Evolutionary conservation across 1,140 invertebrate genomes (phyloP).

Genomic region (Brachionus asplanchnoidis): DNA sequence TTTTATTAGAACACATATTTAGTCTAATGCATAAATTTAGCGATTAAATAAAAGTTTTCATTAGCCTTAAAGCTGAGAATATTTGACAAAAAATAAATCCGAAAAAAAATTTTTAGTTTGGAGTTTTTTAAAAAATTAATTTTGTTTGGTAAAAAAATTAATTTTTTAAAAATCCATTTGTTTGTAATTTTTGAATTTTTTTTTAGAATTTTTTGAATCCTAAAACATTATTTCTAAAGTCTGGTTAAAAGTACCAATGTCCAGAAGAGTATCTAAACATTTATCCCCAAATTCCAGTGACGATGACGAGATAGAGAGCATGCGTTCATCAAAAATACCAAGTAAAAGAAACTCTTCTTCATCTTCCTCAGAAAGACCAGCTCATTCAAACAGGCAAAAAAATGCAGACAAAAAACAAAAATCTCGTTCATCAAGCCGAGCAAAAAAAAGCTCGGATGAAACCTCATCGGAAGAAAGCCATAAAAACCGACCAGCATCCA

Average conservation of each 20-base stretch:
- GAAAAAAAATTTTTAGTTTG: no score
- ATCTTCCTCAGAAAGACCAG: neutral
- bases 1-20: neutral
- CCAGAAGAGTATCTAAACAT: neutral
- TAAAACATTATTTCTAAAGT: no score
- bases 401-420: neutral
- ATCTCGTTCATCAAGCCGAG: neutral
- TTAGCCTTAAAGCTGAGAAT: neutral
- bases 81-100: neutral
- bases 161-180: neutral
- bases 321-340: neutral
- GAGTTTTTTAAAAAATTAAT: no score
- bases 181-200: no score
- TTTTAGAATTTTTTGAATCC: neutral
- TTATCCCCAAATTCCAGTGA: neutral
- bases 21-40: constrained; percentile 13
- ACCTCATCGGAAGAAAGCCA: neutral
- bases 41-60: neutral
- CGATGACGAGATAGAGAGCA: neutral
- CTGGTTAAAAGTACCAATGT: neutral
- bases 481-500: neutral
- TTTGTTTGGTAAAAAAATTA: no score
- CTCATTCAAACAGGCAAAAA: neutral
- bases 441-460: neutral
- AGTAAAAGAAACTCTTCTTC: neutral